Evolutionary conservation across 64 coral and sea anemone species (phyloP).

Genomic region (Anthopleura sola): DNA sequence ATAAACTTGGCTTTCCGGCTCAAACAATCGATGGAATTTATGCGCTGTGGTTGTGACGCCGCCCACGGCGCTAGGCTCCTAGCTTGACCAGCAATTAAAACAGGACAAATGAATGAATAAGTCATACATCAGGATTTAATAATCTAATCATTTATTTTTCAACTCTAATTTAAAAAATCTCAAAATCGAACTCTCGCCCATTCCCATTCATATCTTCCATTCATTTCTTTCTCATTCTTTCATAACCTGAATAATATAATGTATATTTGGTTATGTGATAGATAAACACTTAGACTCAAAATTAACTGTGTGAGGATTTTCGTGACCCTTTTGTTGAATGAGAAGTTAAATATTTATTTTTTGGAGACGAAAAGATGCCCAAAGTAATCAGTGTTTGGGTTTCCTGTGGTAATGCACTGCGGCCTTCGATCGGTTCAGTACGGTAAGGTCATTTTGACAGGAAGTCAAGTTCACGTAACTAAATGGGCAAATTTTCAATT

Average conservation of each 20-base stretch:
- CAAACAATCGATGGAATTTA: neutral
- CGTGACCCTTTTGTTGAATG: no score
- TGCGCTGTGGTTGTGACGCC: neutral
- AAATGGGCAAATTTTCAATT: neutral
- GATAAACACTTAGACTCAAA: no score
- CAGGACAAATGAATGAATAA: neutral
- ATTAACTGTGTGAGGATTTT: no score
- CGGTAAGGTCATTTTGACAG: neutral
- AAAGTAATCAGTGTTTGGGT: neutral
- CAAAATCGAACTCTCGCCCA: neutral
- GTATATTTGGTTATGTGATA: no score
- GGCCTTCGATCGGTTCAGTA: neutral
- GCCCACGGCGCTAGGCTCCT: neutral
- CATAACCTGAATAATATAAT: no score
- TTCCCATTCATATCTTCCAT: no score
- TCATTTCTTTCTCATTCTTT: no score
- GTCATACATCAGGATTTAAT: neutral
- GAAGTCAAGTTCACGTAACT: neutral
- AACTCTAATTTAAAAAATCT: neutral
- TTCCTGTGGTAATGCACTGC: slow-evolving; percentile 8
- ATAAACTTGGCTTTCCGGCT: neutral
- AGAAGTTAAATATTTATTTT: no score
- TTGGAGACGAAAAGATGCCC: no score
- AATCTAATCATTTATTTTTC: neutral
- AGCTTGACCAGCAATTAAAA: neutral